Base-by-base conservation (phyloP, 2,113 vertebrate species). In the Lucifuga dentata region DNA sequence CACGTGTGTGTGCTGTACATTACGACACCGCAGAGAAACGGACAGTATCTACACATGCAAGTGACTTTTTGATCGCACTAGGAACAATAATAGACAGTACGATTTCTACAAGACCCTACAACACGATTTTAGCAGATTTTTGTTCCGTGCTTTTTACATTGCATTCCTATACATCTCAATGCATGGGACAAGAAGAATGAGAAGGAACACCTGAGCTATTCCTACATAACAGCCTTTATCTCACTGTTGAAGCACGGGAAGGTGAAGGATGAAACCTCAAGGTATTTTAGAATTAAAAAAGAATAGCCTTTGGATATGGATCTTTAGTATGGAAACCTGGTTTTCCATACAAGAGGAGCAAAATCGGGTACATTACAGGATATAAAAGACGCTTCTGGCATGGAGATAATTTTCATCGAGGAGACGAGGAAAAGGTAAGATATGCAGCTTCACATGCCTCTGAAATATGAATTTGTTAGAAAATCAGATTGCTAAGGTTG, bases 331-430 rank as follows among this genome's bases (percentile, higher is more conserved):
- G 97, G 97, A 94, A 94, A 65, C 96, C 97, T 0, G 95, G 93
- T 58, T 98, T 98, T 78, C 84, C 87, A 43, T 96, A 92, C 85
- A 95, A 92, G 39, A 93, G 90, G 71, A 93, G 95, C 67, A 93
- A 90, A 35, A 88, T 97, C 58, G 97, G 97, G 17, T 94, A 92
- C 77, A 95, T 98, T 62, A 92, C 89, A 8, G 96, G 96, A 2
- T 98, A 95, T 75, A 97, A 95, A 81, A 93, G 97, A 64, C 94
- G 95, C 49, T 99, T 98, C 92, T 98, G 97, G 96, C 97, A 98
- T 36, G 97, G 97, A 5, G 97, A 98, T 83, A 94, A 93, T 50
- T 96, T 96, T 78, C 92, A 98, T 68, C 91, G 97, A 72, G 97
- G 97, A 69, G 92, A 92, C 80, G 93, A 95, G 65, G 88, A 93